Evolutionary conservation across 2,888 invertebrate genomes (phyloP), one percentile per base, ranked within the genome.

Genomic region (Heliconius erato): DNA sequence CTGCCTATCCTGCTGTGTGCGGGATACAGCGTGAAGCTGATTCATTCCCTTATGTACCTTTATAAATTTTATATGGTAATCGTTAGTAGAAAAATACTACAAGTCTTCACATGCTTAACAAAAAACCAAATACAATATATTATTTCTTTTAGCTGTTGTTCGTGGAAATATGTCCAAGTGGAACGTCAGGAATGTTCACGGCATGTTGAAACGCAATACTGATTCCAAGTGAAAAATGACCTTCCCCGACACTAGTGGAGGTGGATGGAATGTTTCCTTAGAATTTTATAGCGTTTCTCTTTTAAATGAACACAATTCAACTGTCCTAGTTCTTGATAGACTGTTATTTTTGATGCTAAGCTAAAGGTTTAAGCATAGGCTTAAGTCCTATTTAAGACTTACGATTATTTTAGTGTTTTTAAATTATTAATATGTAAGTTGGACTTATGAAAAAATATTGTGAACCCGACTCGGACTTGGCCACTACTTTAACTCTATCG

Each of bases 201-300:
- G 74, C 74, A 74, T 59, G 74, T 59, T 74, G 74, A 74, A 74
- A 59, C 49, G 74, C 74, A 59, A 74, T 74, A 74, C 74, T 59
- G 74, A 74, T 74, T 74, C 59, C 59, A n/a, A 59, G 74, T 74
- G 74, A 74, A 74, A 74, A 74, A 74, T 74, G 74, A 74, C 74
- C 23, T 59, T 11, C 23, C 32, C 74, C 54, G 74, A 74, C 74
- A 59, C 74, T 59, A 35, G 59, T 49, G 35, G 74, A 49, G 49
- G 19, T 28, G 59, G 32, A 32, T 59, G 59, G 74, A 59, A 74
- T 74, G 74, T 59, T 74, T 74, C 49, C 59, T 71, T 14, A 54
- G 32, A 54, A 32, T 32, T 74, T 74, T 59, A 59, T 59, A 59
- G 59, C n/a, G 49, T 74, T 74, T 54, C 74, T 32, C 32, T 74